Evolutionary conservation across 2,888 invertebrate genomes (phyloP), one percentile per base, ranked within the genome.

Genomic region (Caenorhabditis sp.): DNA sequence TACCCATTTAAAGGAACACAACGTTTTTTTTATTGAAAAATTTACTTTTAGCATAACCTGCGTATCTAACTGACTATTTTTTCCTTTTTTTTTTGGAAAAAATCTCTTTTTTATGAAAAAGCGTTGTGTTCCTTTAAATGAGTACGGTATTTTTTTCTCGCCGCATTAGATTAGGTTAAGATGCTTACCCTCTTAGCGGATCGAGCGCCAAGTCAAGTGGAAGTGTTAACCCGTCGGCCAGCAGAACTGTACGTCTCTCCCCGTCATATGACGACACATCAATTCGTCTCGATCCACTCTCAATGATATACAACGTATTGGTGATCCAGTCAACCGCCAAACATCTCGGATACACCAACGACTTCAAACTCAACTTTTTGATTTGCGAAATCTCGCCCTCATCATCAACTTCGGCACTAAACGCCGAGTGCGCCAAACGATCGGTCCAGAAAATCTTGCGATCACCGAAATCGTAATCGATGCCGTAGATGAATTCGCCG

Each of bases 271-370:
- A 95, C 87, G 95, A 94, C 0, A 97, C 93, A 88, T 96, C 96
- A 67, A 99, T 93, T 90, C 94, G 95, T 88, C 95, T 94, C 0
- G 95, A 95, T 24, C 95, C 91, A 10, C 79, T 79, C 57, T 82
- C 82, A 23, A 82, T 81, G 58, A 82, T 81, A 89, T 97, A 97
- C 10, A 99, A 91, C 88, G 96, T 97, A 88, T 95, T 93, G 0
- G 95, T 95, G 54, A 97, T 92, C 95, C 97, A 99, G 90, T 97
- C 97, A 19, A 97, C 93, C 10, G 97, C 96, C 60, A 97, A 59
- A 55, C 85, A 86, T 4, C 88, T 77, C 23, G 88, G 88, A 62
- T 86, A 88, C 58, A 88, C 82, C 51, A 88, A 67, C 0, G 83
- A 83, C 62, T 84, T 81, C 55, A 87, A 78, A 36, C 83, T 83